Base-by-base conservation (phyloP, 2,888 invertebrate species). In the Drosophila sordidula region DNA sequence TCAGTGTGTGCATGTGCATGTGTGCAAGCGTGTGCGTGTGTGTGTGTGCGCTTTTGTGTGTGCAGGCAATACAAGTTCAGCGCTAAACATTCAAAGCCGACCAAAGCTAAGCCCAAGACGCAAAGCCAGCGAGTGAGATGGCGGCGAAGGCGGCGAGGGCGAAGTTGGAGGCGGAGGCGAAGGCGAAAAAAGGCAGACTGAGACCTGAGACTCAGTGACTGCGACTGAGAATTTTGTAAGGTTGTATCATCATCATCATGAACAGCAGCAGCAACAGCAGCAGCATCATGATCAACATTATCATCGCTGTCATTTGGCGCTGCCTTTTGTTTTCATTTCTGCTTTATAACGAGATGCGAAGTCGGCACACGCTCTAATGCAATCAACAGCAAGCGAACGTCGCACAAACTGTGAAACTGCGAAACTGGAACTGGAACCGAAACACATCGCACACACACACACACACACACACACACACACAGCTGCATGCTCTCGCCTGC, bases 41-140 rank as follows among this genome's bases (percentile, higher is more conserved):
- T 67, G 63, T 56, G 56, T 70, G 56, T 67, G 46, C 54, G 62
- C 46, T 44, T 70, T 58, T 68, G 65, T 72, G 75, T 75, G 73
- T 63, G 68, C 63, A 72, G 56, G 61, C 81, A 83, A 86, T 76
- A 89, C 89, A 89, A 87, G 89, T 89, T 87, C 87, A 87, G 89
- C 88, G 84, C 88, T 86, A 88, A 88, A 77, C 85, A 88, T 86
- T 85, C 89, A 87, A 85, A 85, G 88, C 86, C 86, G 80, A 64
- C 78, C 75, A 74, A 78, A 77, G 64, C 78, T 78, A 75, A 75
- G 45, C 75, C 42, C 73, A 62, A 57, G 29, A 51, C 75, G 49
- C 73, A 62, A 57, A 41, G 58, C 46, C 73, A 70, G 70, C 64
- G 70, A 62, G 75, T 57, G 71, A 66, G 75, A 75, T 18, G 39